Evolutionary conservation across 2,888 invertebrate genomes (phyloP).

Genomic region (Dioctria rufipes): DNA sequence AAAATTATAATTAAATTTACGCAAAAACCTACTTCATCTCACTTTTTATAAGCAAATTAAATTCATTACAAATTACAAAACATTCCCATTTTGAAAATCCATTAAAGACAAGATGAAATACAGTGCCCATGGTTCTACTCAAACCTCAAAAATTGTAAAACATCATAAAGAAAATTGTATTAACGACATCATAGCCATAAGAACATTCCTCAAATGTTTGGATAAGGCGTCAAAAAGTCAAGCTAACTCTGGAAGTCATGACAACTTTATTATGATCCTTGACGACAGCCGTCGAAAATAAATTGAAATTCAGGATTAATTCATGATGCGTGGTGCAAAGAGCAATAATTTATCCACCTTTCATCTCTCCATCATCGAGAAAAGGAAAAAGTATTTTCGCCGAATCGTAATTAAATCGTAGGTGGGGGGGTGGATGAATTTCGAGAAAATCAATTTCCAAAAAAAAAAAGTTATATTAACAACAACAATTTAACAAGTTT

Average conservation of each 20-base stretch:
- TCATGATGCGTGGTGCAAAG: constrained; percentile 1
- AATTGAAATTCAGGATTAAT: constrained; percentile 5
- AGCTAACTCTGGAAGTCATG: constrained; percentile 6
- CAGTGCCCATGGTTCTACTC: background rate
- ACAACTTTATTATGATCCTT: constrained; percentile 1
- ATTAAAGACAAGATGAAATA: background rate
- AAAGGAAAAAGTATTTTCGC: background rate
- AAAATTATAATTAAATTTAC: no score
- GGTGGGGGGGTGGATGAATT: background rate
- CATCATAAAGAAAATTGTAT: background rate
- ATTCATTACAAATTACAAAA: no score
- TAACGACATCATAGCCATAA: background rate
- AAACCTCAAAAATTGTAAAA: background rate
- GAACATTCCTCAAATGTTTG: constrained; percentile 1
- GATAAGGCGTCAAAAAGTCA: background rate
- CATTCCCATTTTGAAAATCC: background rate
- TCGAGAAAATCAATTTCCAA: background rate
- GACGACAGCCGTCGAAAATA: background rate
- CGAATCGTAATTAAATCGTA: background rate
- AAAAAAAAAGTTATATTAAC: background rate
- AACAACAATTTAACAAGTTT: background rate
- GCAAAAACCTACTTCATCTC: background rate
- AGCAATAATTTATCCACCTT: background rate
- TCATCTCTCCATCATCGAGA: background rate
- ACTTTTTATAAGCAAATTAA: background rate